Evolutionary conservation across 2,113 vertebrate species (phyloP).

Genomic region (Mesitornis unicolor): DNA sequence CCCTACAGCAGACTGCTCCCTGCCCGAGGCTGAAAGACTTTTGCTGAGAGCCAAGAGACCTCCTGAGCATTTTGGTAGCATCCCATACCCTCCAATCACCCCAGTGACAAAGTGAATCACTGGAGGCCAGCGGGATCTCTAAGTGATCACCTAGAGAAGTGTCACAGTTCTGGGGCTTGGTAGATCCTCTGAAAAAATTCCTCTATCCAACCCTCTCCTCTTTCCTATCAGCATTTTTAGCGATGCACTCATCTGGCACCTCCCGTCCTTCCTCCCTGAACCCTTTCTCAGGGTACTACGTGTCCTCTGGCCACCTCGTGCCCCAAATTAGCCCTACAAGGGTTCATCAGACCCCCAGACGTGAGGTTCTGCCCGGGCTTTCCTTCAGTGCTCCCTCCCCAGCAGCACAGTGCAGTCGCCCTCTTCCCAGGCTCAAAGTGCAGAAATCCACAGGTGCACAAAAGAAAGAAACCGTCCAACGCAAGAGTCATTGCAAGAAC

Average conservation of each 20-base stretch:
- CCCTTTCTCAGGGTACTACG: background rate
- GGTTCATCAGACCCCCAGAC: background rate
- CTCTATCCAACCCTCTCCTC: background rate
- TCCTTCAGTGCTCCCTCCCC: background rate
- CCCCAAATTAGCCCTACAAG: background rate
- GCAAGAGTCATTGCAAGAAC: background rate
- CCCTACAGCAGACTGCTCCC: background rate
- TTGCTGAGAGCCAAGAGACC: background rate
- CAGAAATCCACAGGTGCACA: background rate
- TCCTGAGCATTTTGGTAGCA: background rate
- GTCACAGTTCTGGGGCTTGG: background rate
- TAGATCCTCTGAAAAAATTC: background rate
- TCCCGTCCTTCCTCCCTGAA: background rate
- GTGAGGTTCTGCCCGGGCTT: background rate
- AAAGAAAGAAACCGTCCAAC: background rate
- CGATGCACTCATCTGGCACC: background rate
- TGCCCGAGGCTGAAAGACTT: background rate
- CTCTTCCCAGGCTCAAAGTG: background rate
- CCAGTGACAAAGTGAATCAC: background rate
- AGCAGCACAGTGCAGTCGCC: fast-evolving
- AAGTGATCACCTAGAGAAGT: fast-evolving
- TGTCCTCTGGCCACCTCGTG: background rate
- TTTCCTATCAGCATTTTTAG: background rate
- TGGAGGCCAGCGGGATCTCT: background rate
- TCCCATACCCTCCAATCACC: background rate